A percentile compares a stretch with the other conserved stretches of the same genome.
Conservation (phyloP, 2,797 vertebrate species). For the Megaceryle alcyon region DNA sequence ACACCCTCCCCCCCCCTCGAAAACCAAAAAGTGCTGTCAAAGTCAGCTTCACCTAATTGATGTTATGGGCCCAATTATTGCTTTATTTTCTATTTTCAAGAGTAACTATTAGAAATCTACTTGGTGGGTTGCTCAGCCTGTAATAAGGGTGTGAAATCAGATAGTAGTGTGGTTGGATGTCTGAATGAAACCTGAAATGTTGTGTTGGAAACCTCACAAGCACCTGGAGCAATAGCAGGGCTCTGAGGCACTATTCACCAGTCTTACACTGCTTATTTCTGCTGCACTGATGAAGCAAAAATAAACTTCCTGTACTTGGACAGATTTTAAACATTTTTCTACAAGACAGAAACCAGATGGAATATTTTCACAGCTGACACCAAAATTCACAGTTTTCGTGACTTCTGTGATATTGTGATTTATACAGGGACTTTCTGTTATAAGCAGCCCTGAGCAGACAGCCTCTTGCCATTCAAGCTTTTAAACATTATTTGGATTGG, state of each 20-base stretch:
- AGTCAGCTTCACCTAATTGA: neutral
- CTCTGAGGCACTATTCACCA: constrained; percentile 38
- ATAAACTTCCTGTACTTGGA: constrained; percentile 65
- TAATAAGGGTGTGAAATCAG: neutral
- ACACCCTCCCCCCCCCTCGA: neutral
- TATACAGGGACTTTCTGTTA: constrained; percentile 58
- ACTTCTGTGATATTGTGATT: constrained; percentile 69
- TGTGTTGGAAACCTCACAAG: neutral
- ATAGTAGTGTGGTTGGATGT: neutral
- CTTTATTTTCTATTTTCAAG: neutral
- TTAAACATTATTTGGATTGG: constrained; percentile 21
- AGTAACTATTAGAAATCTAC: neutral
- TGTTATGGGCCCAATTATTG: neutral
- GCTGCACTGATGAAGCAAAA: constrained; percentile 55
- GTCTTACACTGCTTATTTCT: constrained; percentile 42
- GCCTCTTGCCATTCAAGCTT: constrained; percentile 27
- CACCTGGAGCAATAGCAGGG: constrained; percentile 46
- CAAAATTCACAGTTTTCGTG: constrained; percentile 61
- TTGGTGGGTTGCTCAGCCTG: neutral
- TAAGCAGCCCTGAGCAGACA: constrained; percentile 50
- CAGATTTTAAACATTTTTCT: constrained; percentile 73
- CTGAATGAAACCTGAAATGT: constrained; percentile 19
- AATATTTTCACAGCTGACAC: constrained; percentile 76
- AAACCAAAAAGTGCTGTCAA: neutral
- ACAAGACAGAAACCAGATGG: constrained; percentile 70